phyloP scores from a whole-genome alignment of 2,113 vertebrate species.

The Riparia riparia region DNA sequence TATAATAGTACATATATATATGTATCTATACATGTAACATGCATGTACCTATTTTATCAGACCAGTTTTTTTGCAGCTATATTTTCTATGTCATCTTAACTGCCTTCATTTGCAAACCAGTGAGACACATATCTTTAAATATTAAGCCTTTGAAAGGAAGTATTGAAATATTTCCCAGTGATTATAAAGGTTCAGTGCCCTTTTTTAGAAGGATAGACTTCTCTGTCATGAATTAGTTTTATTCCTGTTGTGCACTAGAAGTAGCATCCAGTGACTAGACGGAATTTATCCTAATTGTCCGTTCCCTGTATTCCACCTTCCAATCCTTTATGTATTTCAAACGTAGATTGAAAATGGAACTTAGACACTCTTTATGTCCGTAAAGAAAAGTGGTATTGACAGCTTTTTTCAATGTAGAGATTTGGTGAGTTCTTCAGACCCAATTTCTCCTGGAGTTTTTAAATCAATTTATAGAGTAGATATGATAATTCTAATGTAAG shows the following conservation, averaged over 20 bases:
- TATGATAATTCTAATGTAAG: neutral
- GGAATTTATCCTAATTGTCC: constrained; percentile 29
- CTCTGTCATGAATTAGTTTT: neutral
- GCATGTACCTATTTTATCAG: neutral
- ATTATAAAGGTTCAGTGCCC: neutral
- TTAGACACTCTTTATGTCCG: neutral
- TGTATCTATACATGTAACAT: neutral
- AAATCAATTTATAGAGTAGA: neutral
- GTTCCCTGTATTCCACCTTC: constrained; percentile 20
- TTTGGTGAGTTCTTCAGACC: neutral
- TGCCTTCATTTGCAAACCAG: neutral
- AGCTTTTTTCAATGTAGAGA: neutral
- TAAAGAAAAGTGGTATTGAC: constrained; percentile 69
- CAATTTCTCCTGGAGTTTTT: neutral
- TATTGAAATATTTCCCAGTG: neutral
- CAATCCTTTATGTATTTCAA: constrained; percentile 7
- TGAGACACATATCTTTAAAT: neutral
- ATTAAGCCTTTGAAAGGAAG: neutral
- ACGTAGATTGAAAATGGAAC: neutral
- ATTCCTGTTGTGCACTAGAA: neutral
- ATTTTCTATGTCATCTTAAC: neutral
- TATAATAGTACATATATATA: neutral
- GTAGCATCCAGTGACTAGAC: neutral
- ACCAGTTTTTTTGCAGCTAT: neutral
- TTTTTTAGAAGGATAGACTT: neutral